Conservation (phyloP, 2,797 vertebrate species). For the Labroides dimidiatus region DNA sequence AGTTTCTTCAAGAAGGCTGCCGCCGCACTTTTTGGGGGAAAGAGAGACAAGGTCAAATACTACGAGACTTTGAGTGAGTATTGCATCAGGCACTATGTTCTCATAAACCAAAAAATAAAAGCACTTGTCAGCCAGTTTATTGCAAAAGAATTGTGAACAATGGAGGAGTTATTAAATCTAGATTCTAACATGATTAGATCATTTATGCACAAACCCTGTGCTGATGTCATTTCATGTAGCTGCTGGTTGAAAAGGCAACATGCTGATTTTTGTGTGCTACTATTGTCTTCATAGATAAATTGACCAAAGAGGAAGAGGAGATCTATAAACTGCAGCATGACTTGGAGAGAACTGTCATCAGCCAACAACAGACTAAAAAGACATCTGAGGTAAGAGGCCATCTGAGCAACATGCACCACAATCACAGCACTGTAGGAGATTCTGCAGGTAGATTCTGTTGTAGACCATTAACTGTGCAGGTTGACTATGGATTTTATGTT, state of each 20-base stretch:
- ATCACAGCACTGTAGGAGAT: slow-evolving; percentile 4
- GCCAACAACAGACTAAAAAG: slow-evolving; percentile 87
- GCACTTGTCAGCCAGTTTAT: neutral
- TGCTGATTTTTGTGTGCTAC: slow-evolving; percentile 8
- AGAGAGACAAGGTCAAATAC: slow-evolving; percentile 97
- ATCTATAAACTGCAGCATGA: slow-evolving; percentile 97
- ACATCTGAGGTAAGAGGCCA: slow-evolving; percentile 85
- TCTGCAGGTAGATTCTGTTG: slow-evolving; percentile 33
- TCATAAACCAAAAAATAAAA: neutral
- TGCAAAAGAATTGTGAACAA: slow-evolving; percentile 2
- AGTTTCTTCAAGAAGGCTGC: slow-evolving; percentile 99
- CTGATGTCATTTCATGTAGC: neutral
- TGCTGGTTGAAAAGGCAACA: neutral
- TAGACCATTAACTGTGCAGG: slow-evolving; percentile 13
- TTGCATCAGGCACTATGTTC: neutral
- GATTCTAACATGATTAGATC: neutral
- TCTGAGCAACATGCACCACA: slow-evolving; percentile 5
- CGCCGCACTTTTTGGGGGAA: slow-evolving; percentile 96
- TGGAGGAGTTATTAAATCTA: neutral
- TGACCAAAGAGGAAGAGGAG: slow-evolving; percentile 96
- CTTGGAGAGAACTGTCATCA: slow-evolving; percentile 92
- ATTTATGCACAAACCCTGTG: neutral
- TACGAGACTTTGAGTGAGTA: slow-evolving; percentile 94
- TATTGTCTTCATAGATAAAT: slow-evolving; percentile 83
- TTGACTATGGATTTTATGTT: slow-evolving; percentile 19